A percentile compares a stretch with the other conserved stretches of the same genome.
phyloP scores from a whole-genome alignment of 2,888 invertebrate species.

The Microctonus hyperodae region DNA sequence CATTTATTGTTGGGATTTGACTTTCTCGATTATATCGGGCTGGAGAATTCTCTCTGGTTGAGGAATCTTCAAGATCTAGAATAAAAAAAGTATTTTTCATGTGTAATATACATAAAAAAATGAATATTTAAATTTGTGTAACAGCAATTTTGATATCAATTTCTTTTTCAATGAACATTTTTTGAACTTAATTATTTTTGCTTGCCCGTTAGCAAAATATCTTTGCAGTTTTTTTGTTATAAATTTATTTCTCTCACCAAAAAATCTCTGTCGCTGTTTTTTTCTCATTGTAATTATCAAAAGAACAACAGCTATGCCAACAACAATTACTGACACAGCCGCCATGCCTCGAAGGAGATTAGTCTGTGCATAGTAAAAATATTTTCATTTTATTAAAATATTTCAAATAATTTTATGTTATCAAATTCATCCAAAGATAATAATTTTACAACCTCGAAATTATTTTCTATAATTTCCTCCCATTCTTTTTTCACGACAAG shows the following conservation, averaged over 20 bases:
- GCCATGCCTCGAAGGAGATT: constrained; percentile 56
- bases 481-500: constrained; percentile 68
- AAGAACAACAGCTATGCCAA: constrained; percentile 52
- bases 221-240: too few relatives aligned
- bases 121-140: background rate
- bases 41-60: constrained; percentile 54
- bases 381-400: background rate
- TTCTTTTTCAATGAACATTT: background rate
- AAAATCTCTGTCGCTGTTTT: constrained; percentile 49
- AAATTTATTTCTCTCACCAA: constrained; percentile 52
- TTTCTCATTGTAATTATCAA: constrained; percentile 49
- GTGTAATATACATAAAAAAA: too few relatives aligned
- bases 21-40: constrained; percentile 48
- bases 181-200: background rate
- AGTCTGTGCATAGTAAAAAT: constrained; percentile 44
- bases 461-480: constrained; percentile 59
- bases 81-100: constrained; percentile 12
- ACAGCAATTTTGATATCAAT: background rate
- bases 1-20: constrained; percentile 35
- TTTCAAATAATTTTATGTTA: constrained; percentile 5
- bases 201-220: background rate
- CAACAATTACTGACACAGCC: constrained; percentile 53
- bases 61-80: constrained; percentile 56
- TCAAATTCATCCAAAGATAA: constrained; percentile 8
- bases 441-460: constrained; percentile 55